Percentiles rank a stretch among this genome's conserved stretches.
phyloP scores from a whole-genome alignment of 1,140 invertebrate species.

The Lineus longissimus region DNA sequence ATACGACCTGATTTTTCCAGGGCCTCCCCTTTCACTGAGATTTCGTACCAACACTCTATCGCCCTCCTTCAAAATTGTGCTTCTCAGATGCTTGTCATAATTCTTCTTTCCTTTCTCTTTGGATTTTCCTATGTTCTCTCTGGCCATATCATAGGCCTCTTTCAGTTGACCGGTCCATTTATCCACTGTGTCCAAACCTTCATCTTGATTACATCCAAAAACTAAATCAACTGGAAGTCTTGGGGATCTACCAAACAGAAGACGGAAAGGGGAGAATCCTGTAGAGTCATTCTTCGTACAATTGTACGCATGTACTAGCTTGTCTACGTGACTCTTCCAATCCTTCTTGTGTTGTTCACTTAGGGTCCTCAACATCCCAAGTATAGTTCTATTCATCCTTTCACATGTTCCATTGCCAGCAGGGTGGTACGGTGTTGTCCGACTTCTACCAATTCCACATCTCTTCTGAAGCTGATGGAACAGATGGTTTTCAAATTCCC shows the following conservation, averaged over 20 bases:
- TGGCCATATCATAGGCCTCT: neutral
- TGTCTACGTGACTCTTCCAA: no score
- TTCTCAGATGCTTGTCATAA: conserved; percentile 10
- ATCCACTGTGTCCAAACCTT: conserved; percentile 3
- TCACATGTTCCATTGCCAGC: conserved; percentile 12
- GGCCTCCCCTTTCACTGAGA: conserved; percentile 20
- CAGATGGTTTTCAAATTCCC: no score
- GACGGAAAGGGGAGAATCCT: conserved; percentile 13
- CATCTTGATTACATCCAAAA: neutral
- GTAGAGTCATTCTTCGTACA: conserved; percentile 12
- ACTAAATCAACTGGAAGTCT: conserved; percentile 20
- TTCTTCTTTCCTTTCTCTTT: neutral
- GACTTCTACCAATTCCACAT: neutral
- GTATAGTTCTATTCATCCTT: no score
- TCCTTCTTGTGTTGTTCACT: conserved; percentile 4
- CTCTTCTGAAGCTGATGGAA: conserved; percentile 13
- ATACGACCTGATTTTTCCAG: conserved; percentile 21
- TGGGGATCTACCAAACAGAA: conserved; percentile 22
- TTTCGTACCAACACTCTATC: conserved; percentile 24
- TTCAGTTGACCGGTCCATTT: conserved; percentile 11
- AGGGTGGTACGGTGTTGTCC: conserved; percentile 19
- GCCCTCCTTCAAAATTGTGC: conserved; percentile 15
- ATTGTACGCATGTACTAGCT: conserved; percentile 14
- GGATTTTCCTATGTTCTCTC: neutral
- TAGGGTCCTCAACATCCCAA: conserved; percentile 16